Percentiles rank a stretch among this genome's conserved stretches.
Conservation (phyloP, 2,113 vertebrate species). For the Naja naja region DNA sequence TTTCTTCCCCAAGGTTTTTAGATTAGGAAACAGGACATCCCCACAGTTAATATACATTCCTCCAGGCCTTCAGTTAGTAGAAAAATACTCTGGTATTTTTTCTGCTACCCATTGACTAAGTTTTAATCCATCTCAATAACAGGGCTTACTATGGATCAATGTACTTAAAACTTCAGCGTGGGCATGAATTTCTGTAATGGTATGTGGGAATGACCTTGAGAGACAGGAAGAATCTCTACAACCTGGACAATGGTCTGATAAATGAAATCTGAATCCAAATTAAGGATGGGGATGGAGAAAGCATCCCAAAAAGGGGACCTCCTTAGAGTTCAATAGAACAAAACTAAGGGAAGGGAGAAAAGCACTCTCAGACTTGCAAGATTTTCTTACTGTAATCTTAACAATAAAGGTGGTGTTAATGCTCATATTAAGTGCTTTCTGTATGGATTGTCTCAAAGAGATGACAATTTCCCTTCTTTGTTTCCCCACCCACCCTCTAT, state of each 20-base stretch:
- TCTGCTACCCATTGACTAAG: neutral
- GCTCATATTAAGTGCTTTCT: neutral
- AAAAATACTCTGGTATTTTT: neutral
- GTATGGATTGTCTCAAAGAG: neutral
- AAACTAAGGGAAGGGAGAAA: neutral
- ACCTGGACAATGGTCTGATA: neutral
- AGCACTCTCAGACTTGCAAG: neutral
- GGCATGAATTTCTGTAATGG: neutral
- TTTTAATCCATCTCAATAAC: neutral
- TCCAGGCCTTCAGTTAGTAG: neutral
- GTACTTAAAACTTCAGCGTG: neutral
- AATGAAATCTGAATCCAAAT: neutral
- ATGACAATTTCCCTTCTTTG: neutral
- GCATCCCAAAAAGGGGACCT: neutral
- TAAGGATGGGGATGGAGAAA: neutral
- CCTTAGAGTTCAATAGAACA: neutral
- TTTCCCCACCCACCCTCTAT: neutral
- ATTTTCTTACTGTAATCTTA: neutral
- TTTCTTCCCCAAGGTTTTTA: no score
- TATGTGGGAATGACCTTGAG: neutral
- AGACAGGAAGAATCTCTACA: neutral
- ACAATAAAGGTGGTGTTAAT: neutral
- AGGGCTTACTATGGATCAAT: neutral
- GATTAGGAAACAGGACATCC: neutral
- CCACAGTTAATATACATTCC: neutral